Percentiles rank a stretch among this genome's conserved stretches.
These are phyloP conservation scores for Callithrix jacchus DNA, from an alignment of 2,113 vertebrate species.

Conservation along the genomic window DNA sequence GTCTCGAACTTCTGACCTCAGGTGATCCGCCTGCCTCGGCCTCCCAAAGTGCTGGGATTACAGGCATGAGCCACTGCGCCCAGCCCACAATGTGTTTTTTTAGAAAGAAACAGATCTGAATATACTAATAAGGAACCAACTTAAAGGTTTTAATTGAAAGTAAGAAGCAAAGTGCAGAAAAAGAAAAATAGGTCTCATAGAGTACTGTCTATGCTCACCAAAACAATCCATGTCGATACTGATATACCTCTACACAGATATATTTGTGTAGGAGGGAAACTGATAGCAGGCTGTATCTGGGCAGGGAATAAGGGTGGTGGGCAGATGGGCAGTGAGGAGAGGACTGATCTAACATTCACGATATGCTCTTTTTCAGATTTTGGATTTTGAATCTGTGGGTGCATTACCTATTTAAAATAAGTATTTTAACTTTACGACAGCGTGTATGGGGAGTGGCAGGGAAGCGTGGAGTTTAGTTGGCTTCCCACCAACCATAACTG, in stretches of 20 bases:
- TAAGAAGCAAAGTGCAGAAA: background rate
- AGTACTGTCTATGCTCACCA: background rate
- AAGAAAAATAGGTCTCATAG: background rate
- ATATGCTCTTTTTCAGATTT: background rate
- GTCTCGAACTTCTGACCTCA: too few relatives aligned
- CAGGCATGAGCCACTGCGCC: too few relatives aligned
- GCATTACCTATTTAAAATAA: background rate
- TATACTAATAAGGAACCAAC: background rate
- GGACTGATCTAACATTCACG: rapidly evolving
- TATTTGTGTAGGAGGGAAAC: background rate
- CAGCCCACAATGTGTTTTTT: background rate
- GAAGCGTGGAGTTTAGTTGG: too few relatives aligned
- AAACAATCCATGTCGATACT: background rate
- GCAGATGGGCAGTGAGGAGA: rapidly evolving
- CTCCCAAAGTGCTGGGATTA: too few relatives aligned
- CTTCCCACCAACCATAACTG: too few relatives aligned
- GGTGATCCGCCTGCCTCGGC: too few relatives aligned
- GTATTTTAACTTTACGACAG: background rate
- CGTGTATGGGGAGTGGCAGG: background rate
- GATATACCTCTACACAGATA: background rate
- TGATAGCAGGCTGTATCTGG: background rate
- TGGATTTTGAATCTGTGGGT: background rate
- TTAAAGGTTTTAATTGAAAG: background rate
- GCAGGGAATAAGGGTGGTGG: background rate
- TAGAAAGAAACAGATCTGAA: background rate